Percentiles rank a stretch among this genome's conserved stretches.
Conservation (phyloP, 2,888 invertebrate species). For the Pammene fasciana region DNA sequence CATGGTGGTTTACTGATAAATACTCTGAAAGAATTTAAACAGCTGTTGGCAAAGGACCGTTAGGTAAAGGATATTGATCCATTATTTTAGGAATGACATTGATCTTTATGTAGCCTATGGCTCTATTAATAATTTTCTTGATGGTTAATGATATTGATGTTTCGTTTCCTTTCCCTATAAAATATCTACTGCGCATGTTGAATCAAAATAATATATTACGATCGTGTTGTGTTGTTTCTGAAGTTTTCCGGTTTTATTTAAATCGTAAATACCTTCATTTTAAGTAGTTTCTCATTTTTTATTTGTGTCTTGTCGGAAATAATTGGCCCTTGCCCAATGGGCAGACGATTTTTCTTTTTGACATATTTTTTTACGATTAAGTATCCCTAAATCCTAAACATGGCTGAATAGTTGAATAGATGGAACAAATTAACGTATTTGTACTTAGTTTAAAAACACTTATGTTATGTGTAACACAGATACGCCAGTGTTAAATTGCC, state of each 20-base stretch:
- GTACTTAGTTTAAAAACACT: no score
- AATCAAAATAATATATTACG: conserved; percentile 6
- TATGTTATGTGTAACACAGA: no score
- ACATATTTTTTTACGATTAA: no score
- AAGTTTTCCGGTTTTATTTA: background rate
- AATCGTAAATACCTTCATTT: background rate
- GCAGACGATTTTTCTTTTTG: no score
- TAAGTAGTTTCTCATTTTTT: conserved; percentile 2
- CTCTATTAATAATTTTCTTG: conserved; percentile 31
- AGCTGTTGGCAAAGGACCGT: conserved; percentile 8
- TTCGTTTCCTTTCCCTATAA: conserved; percentile 2
- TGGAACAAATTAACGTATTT: no score
- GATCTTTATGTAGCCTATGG: conserved; percentile 18
- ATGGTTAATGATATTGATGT: conserved; percentile 18
- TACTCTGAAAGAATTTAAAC: conserved; percentile 20
- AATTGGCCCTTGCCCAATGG: conserved; percentile 7
- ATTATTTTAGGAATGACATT: conserved; percentile 32
- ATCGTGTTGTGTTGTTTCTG: background rate
- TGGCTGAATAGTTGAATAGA: no score
- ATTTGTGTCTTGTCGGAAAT: conserved; percentile 16
- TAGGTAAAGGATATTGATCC: conserved; percentile 36
- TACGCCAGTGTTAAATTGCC: no score
- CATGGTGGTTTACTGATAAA: conserved; percentile 8
- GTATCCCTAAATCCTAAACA: background rate
- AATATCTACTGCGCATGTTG: background rate